These are phyloP conservation scores for Dichetophora obliterata DNA, from an alignment of 2,888 invertebrate species.

Conservation along the genomic window DNA sequence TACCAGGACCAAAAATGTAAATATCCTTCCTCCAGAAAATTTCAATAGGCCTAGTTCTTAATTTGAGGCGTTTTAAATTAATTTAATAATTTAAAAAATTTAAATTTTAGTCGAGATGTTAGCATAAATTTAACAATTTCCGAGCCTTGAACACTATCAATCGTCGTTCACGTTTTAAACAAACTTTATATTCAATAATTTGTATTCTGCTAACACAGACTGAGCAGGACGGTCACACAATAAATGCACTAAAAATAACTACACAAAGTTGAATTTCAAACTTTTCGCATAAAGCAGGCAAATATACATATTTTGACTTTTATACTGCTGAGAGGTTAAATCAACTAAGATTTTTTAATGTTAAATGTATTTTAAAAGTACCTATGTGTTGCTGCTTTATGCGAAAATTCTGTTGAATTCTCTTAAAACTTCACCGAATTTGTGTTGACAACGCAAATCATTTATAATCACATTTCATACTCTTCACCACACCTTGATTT, in stretches of 20 bases:
- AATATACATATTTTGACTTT: not conserved
- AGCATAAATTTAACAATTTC: not conserved
- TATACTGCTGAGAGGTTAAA: not conserved
- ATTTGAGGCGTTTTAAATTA: no score
- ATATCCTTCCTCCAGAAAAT: no score
- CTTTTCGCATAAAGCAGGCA: not conserved
- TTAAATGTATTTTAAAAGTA: not conserved
- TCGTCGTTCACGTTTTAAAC: not conserved
- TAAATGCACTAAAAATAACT: constrained; percentile 14
- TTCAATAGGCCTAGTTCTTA: no score
- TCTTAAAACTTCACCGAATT: not conserved
- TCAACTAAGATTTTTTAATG: not conserved
- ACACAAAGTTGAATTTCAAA: not conserved
- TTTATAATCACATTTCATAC: not conserved
- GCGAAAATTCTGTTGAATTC: not conserved
- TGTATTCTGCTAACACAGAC: constrained; percentile 30
- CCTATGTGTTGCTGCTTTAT: not conserved
- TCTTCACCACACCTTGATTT: constrained; percentile 32
- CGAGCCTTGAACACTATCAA: not conserved
- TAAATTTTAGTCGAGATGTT: no score
- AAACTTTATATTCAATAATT: not conserved
- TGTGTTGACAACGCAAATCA: not conserved
- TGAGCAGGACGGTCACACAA: constrained; percentile 26
- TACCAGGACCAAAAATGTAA: no score
- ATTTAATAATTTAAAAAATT: no score